phyloP scores from a whole-genome alignment of 2,888 invertebrate genomes.

The Galerucella pusilla region DNA sequence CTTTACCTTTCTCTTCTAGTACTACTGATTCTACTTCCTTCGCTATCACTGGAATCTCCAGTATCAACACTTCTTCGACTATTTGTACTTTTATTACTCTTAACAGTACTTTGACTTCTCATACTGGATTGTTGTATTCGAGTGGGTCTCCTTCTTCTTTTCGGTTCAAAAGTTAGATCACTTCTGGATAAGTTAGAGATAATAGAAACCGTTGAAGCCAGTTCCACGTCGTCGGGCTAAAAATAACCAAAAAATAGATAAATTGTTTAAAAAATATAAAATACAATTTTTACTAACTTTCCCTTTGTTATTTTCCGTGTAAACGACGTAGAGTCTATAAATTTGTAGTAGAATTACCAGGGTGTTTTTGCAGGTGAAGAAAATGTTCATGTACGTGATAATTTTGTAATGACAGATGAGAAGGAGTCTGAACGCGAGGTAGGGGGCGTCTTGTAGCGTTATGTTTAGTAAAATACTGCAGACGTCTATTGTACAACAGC shows the following conservation, averaged over 20 bases:
- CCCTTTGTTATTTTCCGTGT: slow-evolving; percentile 72
- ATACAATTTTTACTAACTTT: slow-evolving; percentile 55
- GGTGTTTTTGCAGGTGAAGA: slow-evolving; percentile 93
- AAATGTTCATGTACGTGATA: slow-evolving; percentile 94
- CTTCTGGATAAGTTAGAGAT: slow-evolving; percentile 63
- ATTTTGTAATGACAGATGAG: slow-evolving; percentile 90
- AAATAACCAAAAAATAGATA: slow-evolving; percentile 41
- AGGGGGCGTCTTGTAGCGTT: slow-evolving; percentile 87
- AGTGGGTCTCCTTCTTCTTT: slow-evolving; percentile 55
- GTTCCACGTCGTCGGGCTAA: slow-evolving; percentile 29
- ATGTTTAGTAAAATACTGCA: slow-evolving; percentile 91
- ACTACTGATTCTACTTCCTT: slow-evolving; percentile 43
- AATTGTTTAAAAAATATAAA: slow-evolving; percentile 53
- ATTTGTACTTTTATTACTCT: slow-evolving; percentile 29
- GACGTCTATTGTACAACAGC: slow-evolving; percentile 89
- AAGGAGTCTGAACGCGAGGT: slow-evolving; percentile 85
- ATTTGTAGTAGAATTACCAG: slow-evolving; percentile 89
- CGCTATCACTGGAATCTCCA: slow-evolving; percentile 49
- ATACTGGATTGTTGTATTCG: slow-evolving; percentile 23
- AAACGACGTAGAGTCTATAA: slow-evolving; percentile 81
- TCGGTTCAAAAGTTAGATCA: slow-evolving; percentile 55
- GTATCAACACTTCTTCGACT: slow-evolving; percentile 43
- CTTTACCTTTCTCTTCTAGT: slow-evolving; percentile 36
- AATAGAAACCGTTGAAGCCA: slow-evolving; percentile 66
- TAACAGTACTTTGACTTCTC: slow-evolving; percentile 28